Evolutionary conservation across 2,888 invertebrate species (phyloP).

Genomic region (Digitonthophagus gazella): DNA sequence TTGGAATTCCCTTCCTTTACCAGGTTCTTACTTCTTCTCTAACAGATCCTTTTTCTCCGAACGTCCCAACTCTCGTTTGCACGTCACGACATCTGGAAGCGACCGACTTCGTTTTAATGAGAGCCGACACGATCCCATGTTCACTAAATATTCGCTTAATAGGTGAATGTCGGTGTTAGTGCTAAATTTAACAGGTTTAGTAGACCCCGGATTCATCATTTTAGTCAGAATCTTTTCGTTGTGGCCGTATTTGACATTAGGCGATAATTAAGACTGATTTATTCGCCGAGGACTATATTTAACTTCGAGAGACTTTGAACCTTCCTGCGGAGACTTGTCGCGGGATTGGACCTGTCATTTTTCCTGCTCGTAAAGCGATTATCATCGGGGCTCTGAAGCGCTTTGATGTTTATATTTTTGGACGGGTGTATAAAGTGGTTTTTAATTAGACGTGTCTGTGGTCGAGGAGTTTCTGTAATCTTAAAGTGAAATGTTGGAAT

Average conservation of each 20-base stretch:
- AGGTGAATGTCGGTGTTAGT: slow-evolving; percentile 39
- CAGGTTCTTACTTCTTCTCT: too few species aligned
- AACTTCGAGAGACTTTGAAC: not conserved
- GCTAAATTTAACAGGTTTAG: slow-evolving; percentile 43
- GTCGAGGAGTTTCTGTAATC: not conserved
- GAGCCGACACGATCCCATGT: slow-evolving; percentile 36
- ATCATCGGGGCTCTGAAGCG: not conserved
- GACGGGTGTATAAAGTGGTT: not conserved
- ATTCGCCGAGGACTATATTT: slow-evolving; percentile 8
- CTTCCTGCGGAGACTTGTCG: not conserved
- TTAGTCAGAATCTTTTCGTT: not conserved
- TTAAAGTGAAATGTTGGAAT: not conserved
- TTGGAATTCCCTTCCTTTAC: slow-evolving; percentile 2
- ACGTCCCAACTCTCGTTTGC: not conserved
- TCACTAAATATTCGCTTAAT: slow-evolving; percentile 43
- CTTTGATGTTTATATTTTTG: slow-evolving; percentile 16
- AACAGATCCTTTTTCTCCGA: not conserved
- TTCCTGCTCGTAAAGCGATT: not conserved
- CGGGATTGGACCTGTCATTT: slow-evolving; percentile 9
- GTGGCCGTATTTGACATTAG: slow-evolving; percentile 1
- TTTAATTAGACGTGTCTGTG: slow-evolving; percentile 11
- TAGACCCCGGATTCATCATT: slow-evolving; percentile 30
- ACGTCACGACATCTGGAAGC: slow-evolving; percentile 39
- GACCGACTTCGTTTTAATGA: slow-evolving; percentile 44
- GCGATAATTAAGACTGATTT: slow-evolving; percentile 8